Conservation (phyloP, 2,888 invertebrate genomes). For the Penaeus monodon region DNA sequence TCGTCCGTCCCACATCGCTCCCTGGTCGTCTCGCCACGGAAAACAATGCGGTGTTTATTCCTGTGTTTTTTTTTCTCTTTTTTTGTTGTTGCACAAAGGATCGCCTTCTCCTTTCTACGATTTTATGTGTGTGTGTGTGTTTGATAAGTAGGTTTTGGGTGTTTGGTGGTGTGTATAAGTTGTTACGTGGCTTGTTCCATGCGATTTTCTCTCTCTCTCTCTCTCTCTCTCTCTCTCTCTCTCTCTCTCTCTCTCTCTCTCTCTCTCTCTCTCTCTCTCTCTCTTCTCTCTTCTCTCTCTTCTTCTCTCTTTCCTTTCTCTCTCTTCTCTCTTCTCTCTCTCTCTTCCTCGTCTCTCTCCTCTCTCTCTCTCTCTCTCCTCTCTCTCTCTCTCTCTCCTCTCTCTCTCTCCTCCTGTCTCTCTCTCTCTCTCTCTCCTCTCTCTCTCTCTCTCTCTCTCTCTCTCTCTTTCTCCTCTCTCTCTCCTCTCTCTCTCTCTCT, state of each 20-base stretch:
- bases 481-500: background rate
- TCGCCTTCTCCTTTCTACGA: background rate
- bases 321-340: background rate
- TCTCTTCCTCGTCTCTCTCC: no score
- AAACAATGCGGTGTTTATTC: no score
- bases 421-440: no score
- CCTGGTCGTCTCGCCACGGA: background rate
- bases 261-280: background rate
- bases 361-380: no score
- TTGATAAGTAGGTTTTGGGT: no score
- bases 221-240: slow-evolving; percentile 1
- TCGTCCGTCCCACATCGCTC: background rate
- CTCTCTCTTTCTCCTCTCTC: background rate
- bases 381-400: no score
- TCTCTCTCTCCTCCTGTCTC: no score
- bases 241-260: background rate
- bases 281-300: background rate
- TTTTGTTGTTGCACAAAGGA: no score
- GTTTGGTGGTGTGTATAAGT: no score
- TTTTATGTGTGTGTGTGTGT: background rate
- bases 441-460: no score
- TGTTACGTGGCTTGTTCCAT: background rate
- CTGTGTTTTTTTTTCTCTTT: no score
- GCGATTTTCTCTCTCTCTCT: background rate
- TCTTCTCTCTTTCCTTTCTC: slow-evolving; percentile 4